Percentiles rank a stretch among this genome's conserved stretches.
phyloP scores from a whole-genome alignment of 2,113 vertebrate genomes.

The Oreocharis arfaki region DNA sequence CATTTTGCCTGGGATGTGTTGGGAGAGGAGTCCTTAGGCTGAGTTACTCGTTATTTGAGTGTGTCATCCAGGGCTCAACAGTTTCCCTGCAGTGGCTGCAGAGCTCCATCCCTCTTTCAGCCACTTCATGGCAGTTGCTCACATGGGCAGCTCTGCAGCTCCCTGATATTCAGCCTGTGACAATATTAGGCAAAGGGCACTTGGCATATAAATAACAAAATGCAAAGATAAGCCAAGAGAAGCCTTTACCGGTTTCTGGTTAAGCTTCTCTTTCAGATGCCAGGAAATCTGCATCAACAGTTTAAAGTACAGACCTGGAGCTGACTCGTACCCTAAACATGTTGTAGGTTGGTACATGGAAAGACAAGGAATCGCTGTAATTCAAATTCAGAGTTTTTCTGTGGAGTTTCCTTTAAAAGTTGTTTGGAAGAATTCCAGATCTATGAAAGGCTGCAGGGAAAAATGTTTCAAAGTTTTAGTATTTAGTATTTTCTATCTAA shows the following conservation, averaged over 20 bases:
- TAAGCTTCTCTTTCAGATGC: background rate
- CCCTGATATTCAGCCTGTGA: background rate
- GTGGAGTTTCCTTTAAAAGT: background rate
- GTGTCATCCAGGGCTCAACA: background rate
- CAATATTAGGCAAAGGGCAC: background rate
- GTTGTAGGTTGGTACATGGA: background rate
- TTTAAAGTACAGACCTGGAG: background rate
- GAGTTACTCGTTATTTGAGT: background rate
- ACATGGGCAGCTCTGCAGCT: background rate
- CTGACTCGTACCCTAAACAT: rapidly evolving
- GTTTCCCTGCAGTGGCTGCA: background rate
- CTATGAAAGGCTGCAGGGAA: background rate
- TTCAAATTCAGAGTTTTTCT: background rate
- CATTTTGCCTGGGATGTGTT: background rate
- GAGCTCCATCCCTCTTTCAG: background rate
- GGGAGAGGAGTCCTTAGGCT: background rate
- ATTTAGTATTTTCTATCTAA: background rate
- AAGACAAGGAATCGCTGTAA: background rate
- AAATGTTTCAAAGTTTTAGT: background rate
- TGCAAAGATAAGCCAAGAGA: background rate
- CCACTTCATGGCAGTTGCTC: background rate
- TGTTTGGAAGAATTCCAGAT: background rate
- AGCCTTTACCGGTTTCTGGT: background rate
- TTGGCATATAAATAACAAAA: background rate
- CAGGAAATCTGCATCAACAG: background rate